phyloP scores from a whole-genome alignment of 2,797 vertebrate genomes.

The Carduelis carduelis region DNA sequence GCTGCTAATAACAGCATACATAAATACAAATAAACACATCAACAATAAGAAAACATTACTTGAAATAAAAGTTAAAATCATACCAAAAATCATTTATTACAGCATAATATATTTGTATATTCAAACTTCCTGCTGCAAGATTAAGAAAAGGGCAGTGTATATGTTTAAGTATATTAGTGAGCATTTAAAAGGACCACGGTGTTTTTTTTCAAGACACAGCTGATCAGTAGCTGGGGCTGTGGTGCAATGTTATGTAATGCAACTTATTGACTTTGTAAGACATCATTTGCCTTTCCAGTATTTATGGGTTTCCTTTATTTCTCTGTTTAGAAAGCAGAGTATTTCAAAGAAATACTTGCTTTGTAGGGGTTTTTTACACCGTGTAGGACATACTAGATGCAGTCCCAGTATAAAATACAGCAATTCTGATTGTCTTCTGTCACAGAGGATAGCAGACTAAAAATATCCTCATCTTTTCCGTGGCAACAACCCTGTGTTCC shows the following conservation, averaged over 20 bases:
- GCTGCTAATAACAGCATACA: not conserved
- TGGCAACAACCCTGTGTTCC: not conserved
- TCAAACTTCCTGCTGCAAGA: not conserved
- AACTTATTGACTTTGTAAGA: not conserved
- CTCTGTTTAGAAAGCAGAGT: not conserved
- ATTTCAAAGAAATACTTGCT: not conserved
- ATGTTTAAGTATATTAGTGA: not conserved
- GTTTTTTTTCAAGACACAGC: not conserved
- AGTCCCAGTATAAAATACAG: not conserved
- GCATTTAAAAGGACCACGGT: not conserved
- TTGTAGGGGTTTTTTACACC: accelerated
- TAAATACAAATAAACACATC: not conserved
- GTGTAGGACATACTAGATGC: not conserved
- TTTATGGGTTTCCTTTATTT: not conserved
- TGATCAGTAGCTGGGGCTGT: slow-evolving; percentile 31
- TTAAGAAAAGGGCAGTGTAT: not conserved
- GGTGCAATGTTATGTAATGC: slow-evolving; percentile 31
- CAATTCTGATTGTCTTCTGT: not conserved
- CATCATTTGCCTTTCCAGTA: not conserved
- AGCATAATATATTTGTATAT: not conserved
- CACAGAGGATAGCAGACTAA: not conserved
- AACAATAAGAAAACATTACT: not conserved
- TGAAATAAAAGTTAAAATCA: not conserved
- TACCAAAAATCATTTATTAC: not conserved
- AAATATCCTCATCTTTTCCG: not conserved